Base-by-base conservation (phyloP, 1,140 invertebrate genomes). In the Pomacea maculata region DNA sequence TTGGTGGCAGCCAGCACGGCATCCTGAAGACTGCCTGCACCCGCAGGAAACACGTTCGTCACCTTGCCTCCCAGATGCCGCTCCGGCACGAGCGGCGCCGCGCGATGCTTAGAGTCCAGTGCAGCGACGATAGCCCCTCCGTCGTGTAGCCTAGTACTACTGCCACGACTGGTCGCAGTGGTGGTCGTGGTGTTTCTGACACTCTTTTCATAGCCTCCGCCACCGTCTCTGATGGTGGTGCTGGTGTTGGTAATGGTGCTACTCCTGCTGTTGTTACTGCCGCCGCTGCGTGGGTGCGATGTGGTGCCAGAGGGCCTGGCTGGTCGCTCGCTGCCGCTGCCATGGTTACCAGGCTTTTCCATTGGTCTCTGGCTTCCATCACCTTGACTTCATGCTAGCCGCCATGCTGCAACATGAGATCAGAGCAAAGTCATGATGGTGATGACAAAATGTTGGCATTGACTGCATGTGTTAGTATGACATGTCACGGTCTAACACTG, bases 331-430 rank as follows among this genome's bases (percentile, higher is more conserved):
- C 75, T 71, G 77, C 65, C 77, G 67, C 75, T 78, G 64, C 72
- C 80, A 77, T 77, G 80, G 80, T 75, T 67, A 75, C 80, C 77
- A 71, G 63, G 73, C 68, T 75, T 72, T 72, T 81, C 80, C 80
- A 81, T 81, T 52, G 74, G 80, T 70, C 68, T 67, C 54, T 55
- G 14, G 80, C 67, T 77, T 78, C 80, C 80, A 81, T 81, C 67
- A 70, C 80, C 77, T 6, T 68, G 52, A 70, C 65, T 71, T 75
- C 75, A 64, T 78, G 75, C 19, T 57, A 54, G 29, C 72, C 78
- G 68, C 52, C 19, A 67, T 79, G 72, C 5, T 21, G n/a, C 12
- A 57, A 34, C 19, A 77, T 11, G 12, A 52, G 29, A 19, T 45
- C 25, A 73, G n/a, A 25, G 34, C 19, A 52, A 1, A 73, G 12